Base-by-base conservation (phyloP, 2,888 invertebrate genomes). In the Gonocerus acuteangulatus region DNA sequence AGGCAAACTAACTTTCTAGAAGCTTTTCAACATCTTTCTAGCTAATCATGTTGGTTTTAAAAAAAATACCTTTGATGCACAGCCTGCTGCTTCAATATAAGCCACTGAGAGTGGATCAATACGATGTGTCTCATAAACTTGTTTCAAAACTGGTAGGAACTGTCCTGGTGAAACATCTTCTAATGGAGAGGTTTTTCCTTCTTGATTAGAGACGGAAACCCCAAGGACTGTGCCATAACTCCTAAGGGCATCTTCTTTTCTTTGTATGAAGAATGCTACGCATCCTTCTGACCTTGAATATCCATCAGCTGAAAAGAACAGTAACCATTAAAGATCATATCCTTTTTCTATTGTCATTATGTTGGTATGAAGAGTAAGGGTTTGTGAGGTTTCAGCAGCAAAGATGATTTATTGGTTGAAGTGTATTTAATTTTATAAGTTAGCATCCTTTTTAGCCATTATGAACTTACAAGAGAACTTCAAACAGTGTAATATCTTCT, bases 141-240 rank as follows among this genome's bases (percentile, higher is more conserved):
- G 77, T 62, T 39, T 21, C 2, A 69, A 61, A n/a, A 60, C 48
- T 15, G 36, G 11, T 16, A 42, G 42, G 42, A 66, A 67, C 51
- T 58, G 9, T 54, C 48, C 27, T 21, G 69, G 67, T 39, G 73
- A 70, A 2, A 73, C 64, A 34, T 72, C 70, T 13, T 72, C 42
- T 16, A 74, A 68, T 11, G 71, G 70, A 2, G 74, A 73, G 22
- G 72, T 70, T 66, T 80, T 77, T 3, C n/a, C 13, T n/a, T n/a
- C 39, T 39, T 39, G 13, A 64, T 79, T 79, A 68, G 78, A 76
- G 13, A 77, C 77, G 54, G 79, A 78, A 6, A 79, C 76, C 67
- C 82, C 79, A 16, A 83, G 70, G 13, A 82, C 71, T 32, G 77
- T 76, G 16, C 76, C 75, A 64, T 79, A 78, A 15, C 75, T 70